Conservation (phyloP, 2,888 invertebrate species). For the Gymnosoma rotundatum region DNA sequence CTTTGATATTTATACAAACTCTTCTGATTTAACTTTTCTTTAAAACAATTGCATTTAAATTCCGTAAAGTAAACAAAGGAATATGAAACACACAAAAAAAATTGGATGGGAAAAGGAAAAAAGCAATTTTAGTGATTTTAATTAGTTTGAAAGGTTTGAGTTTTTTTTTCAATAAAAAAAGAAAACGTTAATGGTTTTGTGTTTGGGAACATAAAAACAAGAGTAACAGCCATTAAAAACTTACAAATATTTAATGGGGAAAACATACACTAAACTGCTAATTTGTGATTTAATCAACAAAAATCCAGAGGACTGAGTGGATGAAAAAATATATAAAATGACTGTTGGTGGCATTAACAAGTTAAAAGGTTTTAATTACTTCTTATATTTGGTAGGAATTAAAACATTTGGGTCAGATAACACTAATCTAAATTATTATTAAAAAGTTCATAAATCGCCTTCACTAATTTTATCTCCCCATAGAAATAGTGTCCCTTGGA, state of each 20-base stretch:
- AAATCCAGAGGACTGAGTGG: background rate
- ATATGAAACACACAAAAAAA: background rate
- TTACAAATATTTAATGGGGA: background rate
- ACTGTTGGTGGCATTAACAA: background rate
- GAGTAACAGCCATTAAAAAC: background rate
- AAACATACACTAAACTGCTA: background rate
- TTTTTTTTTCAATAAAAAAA: background rate
- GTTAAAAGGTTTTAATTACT: no score
- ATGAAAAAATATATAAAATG: background rate
- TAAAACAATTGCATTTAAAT: slow-evolving; percentile 26
- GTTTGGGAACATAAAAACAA: slow-evolving; percentile 1
- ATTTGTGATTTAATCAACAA: background rate
- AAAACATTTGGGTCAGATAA: no score
- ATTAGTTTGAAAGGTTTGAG: slow-evolving; percentile 62
- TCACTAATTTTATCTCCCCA: no score
- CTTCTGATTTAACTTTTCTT: background rate
- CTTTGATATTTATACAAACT: slow-evolving; percentile 1
- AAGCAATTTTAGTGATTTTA: slow-evolving; percentile 47
- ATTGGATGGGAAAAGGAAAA: background rate
- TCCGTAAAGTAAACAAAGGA: slow-evolving; percentile 3
- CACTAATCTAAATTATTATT: no score
- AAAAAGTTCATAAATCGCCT: no score
- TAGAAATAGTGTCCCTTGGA: no score
- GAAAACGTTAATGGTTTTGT: slow-evolving; percentile 20
- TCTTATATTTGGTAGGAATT: no score